Conservation (phyloP, 2,888 invertebrate genomes). For the Athripsodes cinereus region DNA sequence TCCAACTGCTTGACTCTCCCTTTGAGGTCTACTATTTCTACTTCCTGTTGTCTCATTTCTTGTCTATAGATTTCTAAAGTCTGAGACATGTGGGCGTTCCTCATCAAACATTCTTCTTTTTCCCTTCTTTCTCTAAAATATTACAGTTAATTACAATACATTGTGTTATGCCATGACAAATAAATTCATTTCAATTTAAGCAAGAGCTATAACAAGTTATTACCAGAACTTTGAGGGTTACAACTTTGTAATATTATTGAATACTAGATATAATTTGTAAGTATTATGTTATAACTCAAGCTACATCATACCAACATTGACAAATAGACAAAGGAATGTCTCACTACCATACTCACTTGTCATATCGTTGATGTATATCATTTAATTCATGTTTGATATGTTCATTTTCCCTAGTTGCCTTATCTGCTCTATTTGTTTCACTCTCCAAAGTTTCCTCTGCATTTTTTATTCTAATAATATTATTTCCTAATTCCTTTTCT, state of each 20-base stretch:
- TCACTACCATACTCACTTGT: conserved; percentile 17
- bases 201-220: too few relatives aligned
- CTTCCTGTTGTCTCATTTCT: conserved; percentile 63
- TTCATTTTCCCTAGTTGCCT: conserved; percentile 28
- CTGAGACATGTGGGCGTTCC: conserved; percentile 79
- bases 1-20: conserved; percentile 52
- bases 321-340: neutral
- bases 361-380: conserved; percentile 26
- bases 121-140: conserved; percentile 62
- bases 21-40: conserved; percentile 56
- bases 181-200: too few relatives aligned
- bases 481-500: conserved; percentile 3
- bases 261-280: too few relatives aligned
- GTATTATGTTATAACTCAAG: too few relatives aligned
- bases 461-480: neutral
- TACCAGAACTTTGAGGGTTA: too few relatives aligned
- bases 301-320: too few relatives aligned
- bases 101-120: conserved; percentile 66
- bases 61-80: conserved; percentile 70
- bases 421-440: conserved; percentile 9
- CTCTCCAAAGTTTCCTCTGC: conserved; percentile 4
- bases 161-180: too few relatives aligned
- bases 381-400: conserved; percentile 23
- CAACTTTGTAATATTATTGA: too few relatives aligned
- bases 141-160: too few relatives aligned